Evolutionary conservation across 2,113 vertebrate genomes (phyloP).

Genomic region (Penelope pileata): DNA sequence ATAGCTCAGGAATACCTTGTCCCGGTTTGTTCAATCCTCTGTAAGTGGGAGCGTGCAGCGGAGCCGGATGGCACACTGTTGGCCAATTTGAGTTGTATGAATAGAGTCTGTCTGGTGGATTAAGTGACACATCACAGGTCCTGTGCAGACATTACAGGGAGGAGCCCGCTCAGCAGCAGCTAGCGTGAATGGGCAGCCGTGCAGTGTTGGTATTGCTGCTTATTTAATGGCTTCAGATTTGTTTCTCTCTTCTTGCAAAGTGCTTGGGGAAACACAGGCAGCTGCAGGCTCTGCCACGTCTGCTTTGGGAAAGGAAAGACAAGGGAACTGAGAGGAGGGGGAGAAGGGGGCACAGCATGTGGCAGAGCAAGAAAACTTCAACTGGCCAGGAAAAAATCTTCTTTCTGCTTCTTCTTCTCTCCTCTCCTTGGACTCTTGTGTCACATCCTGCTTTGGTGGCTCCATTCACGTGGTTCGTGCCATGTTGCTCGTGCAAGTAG

Average conservation of each 20-base stretch:
- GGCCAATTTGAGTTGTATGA: not conserved
- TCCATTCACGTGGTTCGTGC: not conserved
- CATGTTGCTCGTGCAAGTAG: fast-evolving
- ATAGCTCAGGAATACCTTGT: not conserved
- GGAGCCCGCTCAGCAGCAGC: not conserved
- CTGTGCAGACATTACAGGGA: not conserved
- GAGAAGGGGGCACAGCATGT: not conserved
- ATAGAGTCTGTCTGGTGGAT: not conserved
- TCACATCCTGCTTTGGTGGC: not conserved
- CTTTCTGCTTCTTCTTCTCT: not conserved
- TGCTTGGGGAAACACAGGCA: not conserved
- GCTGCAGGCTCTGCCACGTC: not conserved
- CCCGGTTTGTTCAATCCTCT: not conserved
- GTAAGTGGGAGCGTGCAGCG: not conserved
- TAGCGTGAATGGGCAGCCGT: not conserved
- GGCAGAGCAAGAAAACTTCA: not conserved
- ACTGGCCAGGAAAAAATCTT: not conserved
- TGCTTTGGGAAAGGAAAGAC: not conserved
- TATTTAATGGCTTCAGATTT: slow-evolving; percentile 22
- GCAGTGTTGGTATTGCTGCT: not conserved
- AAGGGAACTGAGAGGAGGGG: not conserved
- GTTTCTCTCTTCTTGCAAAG: not conserved
- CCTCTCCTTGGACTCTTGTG: not conserved
- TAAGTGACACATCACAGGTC: not conserved
- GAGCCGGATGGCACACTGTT: not conserved